Percentiles rank a stretch among this genome's conserved stretches.
phyloP scores from a whole-genome alignment of 2,113 vertebrate genomes.

The Percina caprodes region DNA sequence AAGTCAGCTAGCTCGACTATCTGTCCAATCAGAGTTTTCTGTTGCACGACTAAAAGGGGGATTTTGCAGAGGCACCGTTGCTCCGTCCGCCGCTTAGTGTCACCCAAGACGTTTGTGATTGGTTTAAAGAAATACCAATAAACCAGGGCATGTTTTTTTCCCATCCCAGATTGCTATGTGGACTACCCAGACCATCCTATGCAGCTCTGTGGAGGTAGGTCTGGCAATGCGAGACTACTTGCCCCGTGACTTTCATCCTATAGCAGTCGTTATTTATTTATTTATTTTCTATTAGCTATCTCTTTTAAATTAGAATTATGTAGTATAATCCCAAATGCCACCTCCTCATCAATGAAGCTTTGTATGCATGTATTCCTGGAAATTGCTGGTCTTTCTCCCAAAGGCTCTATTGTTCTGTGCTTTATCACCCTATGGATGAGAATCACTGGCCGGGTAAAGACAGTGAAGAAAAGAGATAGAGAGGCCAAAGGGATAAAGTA shows the following conservation, averaged over 20 bases:
- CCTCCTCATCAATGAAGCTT: conserved; percentile 83
- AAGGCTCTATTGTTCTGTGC: conserved; percentile 85
- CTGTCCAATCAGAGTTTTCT: too few species aligned
- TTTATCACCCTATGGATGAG: conserved; percentile 84
- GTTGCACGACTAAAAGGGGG: too few species aligned
- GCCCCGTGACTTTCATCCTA: conserved; percentile 17
- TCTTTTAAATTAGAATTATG: conserved; percentile 27
- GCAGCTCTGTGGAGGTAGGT: too few species aligned
- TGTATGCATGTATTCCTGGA: conserved; percentile 83
- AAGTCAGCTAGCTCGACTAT: too few species aligned
- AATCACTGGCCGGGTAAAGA: conserved; percentile 59
- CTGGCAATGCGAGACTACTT: background rate
- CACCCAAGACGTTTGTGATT: too few species aligned
- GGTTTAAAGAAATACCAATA: too few species aligned
- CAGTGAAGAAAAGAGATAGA: conserved; percentile 11
- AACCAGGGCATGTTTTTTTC: too few species aligned
- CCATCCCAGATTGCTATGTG: too few species aligned
- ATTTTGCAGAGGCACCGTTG: too few species aligned
- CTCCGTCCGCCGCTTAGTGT: too few species aligned
- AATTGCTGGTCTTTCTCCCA: conserved; percentile 77
- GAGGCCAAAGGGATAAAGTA: conserved; percentile 25
- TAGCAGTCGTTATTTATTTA: conserved; percentile 21
- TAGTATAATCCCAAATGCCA: conserved; percentile 9
- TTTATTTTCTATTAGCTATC: conserved; percentile 40
- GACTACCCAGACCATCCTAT: too few species aligned